A percentile compares a stretch with the other conserved stretches of the same genome.
phyloP scores from a whole-genome alignment of 2,113 vertebrate genomes.

The Puma concolor region DNA sequence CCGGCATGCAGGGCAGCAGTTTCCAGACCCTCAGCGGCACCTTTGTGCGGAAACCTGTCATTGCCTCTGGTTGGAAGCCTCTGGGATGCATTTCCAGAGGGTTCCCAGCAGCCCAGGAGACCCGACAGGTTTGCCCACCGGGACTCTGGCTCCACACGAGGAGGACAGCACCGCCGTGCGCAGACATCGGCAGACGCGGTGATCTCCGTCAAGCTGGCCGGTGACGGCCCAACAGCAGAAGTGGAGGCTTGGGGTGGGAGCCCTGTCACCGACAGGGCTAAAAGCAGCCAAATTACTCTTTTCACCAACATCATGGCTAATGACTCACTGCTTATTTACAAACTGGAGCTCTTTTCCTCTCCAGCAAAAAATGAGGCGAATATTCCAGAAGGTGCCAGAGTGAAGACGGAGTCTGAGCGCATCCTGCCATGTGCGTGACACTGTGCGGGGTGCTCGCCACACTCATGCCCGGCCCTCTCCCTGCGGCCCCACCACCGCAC shows the following conservation, averaged over 20 bases:
- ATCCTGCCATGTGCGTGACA: accelerated
- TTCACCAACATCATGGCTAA: not conserved
- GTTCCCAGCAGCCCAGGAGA: not conserved
- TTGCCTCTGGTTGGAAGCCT: not conserved
- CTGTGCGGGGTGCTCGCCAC: accelerated
- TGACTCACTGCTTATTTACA: conserved; percentile 62
- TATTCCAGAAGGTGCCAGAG: not conserved
- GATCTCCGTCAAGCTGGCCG: not conserved
- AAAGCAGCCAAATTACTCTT: conserved; percentile 67
- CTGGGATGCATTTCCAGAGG: not conserved
- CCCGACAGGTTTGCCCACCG: not conserved
- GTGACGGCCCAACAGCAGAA: not conserved
- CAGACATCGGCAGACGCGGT: not conserved
- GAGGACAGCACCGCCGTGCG: not conserved
- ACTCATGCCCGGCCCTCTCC: accelerated
- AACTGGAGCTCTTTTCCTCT: not conserved
- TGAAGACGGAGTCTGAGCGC: not conserved
- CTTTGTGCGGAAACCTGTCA: not conserved
- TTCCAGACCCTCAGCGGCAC: not conserved
- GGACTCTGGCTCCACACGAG: not conserved
- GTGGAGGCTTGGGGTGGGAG: conserved; percentile 35
- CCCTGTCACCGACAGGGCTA: not conserved
- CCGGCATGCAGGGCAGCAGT: not conserved
- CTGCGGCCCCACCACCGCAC: not conserved
- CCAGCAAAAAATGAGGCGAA: not conserved